These are phyloP conservation scores for Corythaixoides concolor DNA, from an alignment of 2,113 vertebrate genomes.

Conservation along the genomic window DNA sequence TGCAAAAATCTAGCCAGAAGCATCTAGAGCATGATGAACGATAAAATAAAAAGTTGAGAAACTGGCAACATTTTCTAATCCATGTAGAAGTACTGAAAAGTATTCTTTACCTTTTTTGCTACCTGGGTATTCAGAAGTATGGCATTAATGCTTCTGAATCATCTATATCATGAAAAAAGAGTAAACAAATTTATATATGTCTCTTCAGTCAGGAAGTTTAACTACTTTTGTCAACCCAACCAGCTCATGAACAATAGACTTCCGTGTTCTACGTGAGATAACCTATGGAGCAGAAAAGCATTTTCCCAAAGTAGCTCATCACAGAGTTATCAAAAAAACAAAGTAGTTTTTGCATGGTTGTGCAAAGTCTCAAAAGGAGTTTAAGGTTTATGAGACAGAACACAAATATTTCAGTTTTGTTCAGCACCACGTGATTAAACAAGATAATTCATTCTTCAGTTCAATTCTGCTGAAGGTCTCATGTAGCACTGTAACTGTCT, in stretches of 20 bases:
- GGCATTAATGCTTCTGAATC: neutral
- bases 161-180: neutral
- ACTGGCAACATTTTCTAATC: neutral
- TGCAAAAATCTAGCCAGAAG: neutral
- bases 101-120: neutral
- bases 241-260: neutral
- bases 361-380: neutral
- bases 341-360: neutral
- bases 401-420: neutral
- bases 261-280: neutral
- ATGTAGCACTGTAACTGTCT: fast-evolving
- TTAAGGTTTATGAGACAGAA: neutral
- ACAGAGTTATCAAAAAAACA: neutral
- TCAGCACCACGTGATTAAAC: neutral
- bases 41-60: neutral
- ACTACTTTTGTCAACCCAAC: neutral
- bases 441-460: neutral
- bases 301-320: neutral
- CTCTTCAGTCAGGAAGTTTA: neutral
- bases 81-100: neutral
- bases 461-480: neutral
- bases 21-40: neutral
- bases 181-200: neutral
- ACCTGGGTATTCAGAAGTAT: neutral
- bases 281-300: neutral